Evolutionary conservation across 1,140 invertebrate genomes (phyloP).

Genomic region (Sinella curviseta): DNA sequence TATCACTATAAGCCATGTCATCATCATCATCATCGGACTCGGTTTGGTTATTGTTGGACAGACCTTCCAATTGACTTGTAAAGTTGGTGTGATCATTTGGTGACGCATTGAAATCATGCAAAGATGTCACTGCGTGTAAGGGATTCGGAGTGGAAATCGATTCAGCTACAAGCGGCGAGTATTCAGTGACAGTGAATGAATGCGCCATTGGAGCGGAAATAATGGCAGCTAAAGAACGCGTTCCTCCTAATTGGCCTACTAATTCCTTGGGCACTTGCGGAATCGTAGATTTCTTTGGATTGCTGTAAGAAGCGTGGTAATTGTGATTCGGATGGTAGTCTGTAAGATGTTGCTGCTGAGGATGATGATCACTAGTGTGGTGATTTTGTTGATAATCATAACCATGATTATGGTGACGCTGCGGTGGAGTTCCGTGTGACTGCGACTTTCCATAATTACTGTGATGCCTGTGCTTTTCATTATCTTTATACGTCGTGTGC

Average conservation of each 20-base stretch:
- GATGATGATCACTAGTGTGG: no score
- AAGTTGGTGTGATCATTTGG: no score
- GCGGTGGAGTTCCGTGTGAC: neutral
- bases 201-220: conserved; percentile 21
- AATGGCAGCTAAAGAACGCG: neutral
- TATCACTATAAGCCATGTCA: no score
- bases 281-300: neutral
- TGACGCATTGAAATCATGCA: no score
- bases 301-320: conserved; percentile 46
- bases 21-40: no score
- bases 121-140: no score
- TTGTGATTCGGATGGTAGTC: conserved; percentile 45
- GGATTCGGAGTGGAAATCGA: neutral
- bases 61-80: no score
- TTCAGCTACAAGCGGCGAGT: neutral
- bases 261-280: neutral
- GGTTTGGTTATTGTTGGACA: no score
- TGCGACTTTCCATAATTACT: conserved; percentile 16
- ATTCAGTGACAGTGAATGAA: conserved; percentile 28
- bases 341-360: conserved; percentile 27
- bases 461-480: conserved; percentile 35
- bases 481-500: conserved; percentile 30
- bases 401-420: conserved; percentile 22
- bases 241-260: neutral
- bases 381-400: no score